Percentiles rank a stretch among this genome's conserved stretches.
Conservation (phyloP, 1,140 invertebrate species). For the Brachionus sp. region DNA sequence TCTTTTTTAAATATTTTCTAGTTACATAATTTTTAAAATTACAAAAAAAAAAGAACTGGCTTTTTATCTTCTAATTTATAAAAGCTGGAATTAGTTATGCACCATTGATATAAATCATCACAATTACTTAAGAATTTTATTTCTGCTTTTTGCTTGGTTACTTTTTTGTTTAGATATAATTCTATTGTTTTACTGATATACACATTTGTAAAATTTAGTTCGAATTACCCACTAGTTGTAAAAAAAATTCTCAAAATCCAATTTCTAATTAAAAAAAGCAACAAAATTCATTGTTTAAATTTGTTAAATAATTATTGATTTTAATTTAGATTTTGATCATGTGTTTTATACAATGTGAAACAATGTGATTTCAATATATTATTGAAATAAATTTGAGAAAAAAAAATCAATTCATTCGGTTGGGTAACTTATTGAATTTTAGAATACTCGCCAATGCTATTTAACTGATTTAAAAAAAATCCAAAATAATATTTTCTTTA, state of each 20-base stretch:
- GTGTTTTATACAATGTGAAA: no score
- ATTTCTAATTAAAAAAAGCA: neutral
- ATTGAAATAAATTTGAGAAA: no score
- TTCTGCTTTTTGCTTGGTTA: slow-evolving; percentile 1
- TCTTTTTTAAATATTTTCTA: neutral
- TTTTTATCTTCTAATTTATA: neutral
- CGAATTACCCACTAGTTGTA: neutral
- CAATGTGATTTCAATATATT: no score
- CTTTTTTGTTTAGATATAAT: neutral
- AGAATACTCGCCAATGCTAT: no score
- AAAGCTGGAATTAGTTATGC: slow-evolving; percentile 6
- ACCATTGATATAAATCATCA: neutral
- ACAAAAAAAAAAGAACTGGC: neutral
- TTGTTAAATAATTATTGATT: no score
- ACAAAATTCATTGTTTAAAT: no score
- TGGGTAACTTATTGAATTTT: no score
- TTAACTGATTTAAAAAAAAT: no score
- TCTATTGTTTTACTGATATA: neutral
- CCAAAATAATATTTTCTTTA: no score
- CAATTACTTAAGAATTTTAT: neutral
- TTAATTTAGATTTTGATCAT: no score
- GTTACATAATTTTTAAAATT: neutral
- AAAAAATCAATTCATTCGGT: no score
- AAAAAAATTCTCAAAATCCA: neutral
- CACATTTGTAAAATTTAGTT: neutral